A percentile compares a stretch with the other conserved stretches of the same genome.
Evolutionary conservation across 2,113 vertebrate genomes (phyloP).

Genomic region (Chlamydotis undulata): DNA sequence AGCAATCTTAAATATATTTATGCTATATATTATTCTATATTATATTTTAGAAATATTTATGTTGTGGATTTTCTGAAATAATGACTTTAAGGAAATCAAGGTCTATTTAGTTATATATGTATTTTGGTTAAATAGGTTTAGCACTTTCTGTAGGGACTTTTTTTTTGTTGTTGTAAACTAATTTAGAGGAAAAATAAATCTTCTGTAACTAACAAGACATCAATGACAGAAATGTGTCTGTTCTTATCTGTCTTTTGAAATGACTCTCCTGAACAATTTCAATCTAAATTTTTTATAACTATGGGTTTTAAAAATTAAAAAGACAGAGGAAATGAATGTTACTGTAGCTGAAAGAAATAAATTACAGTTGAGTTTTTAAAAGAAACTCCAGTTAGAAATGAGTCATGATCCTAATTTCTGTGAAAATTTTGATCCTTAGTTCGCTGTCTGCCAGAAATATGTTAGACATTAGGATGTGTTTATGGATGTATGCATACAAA

Average conservation of each 20-base stretch:
- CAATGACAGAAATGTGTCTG: slow-evolving; percentile 5
- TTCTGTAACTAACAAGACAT: slow-evolving; percentile 52
- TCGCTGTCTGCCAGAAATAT: not conserved
- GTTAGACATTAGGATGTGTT: not conserved
- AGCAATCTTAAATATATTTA: not conserved
- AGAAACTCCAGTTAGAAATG: not conserved
- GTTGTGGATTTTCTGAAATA: not conserved
- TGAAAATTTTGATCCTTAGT: not conserved
- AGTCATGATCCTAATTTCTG: not conserved
- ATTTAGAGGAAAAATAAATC: slow-evolving; percentile 39
- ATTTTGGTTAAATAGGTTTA: slow-evolving; percentile 56
- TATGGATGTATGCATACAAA: not conserved
- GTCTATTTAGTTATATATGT: not conserved
- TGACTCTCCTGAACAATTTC: slow-evolving; percentile 46
- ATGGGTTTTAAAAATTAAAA: slow-evolving; percentile 60
- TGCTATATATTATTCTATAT: not conserved
- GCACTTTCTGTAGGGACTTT: slow-evolving; percentile 23
- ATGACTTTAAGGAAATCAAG: not conserved
- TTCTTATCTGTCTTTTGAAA: slow-evolving; percentile 43
- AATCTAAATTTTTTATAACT: slow-evolving; percentile 54
- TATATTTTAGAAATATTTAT: not conserved
- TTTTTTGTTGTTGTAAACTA: slow-evolving; percentile 47
- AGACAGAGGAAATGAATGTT: not conserved
- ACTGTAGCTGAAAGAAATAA: slow-evolving; percentile 44
- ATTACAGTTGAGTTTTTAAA: slow-evolving; percentile 27